These are phyloP conservation scores for Anoncus sp. DNA, from an alignment of 2,888 invertebrate species.

Conservation along the genomic window DNA sequence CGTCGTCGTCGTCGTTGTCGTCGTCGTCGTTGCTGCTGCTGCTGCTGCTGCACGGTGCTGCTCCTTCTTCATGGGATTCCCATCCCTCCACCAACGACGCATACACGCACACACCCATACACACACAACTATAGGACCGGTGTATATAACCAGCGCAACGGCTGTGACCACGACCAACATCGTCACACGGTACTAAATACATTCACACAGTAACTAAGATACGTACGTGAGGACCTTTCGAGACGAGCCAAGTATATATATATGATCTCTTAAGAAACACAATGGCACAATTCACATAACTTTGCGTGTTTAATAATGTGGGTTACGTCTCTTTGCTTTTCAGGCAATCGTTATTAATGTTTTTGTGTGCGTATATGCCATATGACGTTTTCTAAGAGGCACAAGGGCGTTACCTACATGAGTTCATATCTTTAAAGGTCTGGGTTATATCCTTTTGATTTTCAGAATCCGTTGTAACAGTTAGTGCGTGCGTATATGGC, in stretches of 20 bases:
- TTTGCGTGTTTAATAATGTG: conserved; percentile 1
- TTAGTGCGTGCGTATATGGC: neutral
- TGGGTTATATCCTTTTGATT: neutral
- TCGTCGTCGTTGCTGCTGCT: conserved; percentile 33
- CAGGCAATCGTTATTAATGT: neutral
- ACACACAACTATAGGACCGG: conserved; percentile 20
- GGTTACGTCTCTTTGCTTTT: neutral
- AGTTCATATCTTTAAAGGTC: neutral
- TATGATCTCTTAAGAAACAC: neutral
- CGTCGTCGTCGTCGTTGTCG: conserved; percentile 48
- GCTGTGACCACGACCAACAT: conserved; percentile 44
- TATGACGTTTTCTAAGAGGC: neutral
- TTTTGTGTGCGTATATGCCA: neutral
- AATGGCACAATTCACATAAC: conserved; percentile 2
- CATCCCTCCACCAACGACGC: conserved; percentile 46
- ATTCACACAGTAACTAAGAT: neutral
- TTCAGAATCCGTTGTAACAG: neutral
- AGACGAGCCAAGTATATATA: conserved; percentile 17
- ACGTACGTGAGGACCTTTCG: conserved; percentile 39
- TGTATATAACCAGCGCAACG: conserved; percentile 39
- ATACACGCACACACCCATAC: no score
- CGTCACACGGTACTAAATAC: conserved; percentile 44
- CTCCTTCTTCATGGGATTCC: conserved; percentile 54
- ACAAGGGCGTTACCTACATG: conserved; percentile 2
- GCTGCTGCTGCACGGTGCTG: conserved; percentile 39